Evolutionary conservation across 53 echinoderm and acorn worm species (phyloP).

Genomic region (Echinometra lucunter): DNA sequence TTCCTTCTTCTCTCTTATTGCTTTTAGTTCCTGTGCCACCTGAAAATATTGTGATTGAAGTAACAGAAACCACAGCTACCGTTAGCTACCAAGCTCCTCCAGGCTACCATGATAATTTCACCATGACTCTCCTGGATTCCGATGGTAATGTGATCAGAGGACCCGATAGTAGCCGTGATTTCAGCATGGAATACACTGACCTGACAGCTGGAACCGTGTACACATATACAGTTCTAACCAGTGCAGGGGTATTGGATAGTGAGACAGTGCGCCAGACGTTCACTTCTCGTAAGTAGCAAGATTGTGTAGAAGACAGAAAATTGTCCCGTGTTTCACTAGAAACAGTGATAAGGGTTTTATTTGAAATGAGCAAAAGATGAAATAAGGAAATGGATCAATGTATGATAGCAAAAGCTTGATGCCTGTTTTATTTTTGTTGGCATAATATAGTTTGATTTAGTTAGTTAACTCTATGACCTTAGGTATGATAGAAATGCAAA

Average conservation of each 20-base stretch:
- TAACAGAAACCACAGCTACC: not conserved
- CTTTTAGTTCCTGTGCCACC: constrained; percentile 45
- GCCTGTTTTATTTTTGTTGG: too few species aligned
- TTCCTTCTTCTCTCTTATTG: not conserved
- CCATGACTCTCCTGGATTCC: not conserved
- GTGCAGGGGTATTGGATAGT: constrained; percentile 25
- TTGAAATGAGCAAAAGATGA: too few species aligned
- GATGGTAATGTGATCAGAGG: not conserved
- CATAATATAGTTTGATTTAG: too few species aligned
- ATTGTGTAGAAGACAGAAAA: not conserved
- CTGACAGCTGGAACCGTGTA: constrained; percentile 75
- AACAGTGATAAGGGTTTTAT: not conserved
- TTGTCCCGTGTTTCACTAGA: not conserved
- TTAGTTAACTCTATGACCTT: too few species aligned
- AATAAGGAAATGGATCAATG: not conserved
- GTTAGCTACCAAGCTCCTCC: constrained; percentile 36
- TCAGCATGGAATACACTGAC: constrained; percentile 46
- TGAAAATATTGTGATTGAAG: constrained; percentile 6
- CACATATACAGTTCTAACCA: constrained; percentile 60
- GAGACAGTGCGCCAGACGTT: not conserved
- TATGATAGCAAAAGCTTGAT: too few species aligned
- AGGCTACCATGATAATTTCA: constrained; percentile 31
- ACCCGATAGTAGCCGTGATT: not conserved
- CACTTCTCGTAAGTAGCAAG: constrained; percentile 40
- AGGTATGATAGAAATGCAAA: too few species aligned